Evolutionary conservation across 2,113 vertebrate genomes (phyloP).

Genomic region (Raphicerus campestris): DNA sequence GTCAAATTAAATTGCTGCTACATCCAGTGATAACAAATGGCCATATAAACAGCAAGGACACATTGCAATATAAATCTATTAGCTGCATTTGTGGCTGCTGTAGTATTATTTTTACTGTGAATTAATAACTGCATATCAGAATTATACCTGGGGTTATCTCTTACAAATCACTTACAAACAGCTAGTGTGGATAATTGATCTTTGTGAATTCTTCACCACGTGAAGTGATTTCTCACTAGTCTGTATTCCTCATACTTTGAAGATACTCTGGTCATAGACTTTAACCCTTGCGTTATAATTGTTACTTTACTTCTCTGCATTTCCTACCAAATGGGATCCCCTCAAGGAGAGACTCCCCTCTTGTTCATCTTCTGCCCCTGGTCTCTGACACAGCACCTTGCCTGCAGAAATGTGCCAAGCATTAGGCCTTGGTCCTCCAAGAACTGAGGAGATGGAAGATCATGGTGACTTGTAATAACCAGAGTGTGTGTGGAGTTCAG

Average conservation of each 20-base stretch:
- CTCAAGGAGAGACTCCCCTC: not conserved
- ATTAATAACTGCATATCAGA: not conserved
- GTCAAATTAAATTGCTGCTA: not conserved
- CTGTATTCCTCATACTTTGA: not conserved
- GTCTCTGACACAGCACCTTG: not conserved
- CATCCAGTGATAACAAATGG: not conserved
- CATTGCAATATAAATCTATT: not conserved
- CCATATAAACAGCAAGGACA: not conserved
- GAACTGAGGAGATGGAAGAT: not conserved
- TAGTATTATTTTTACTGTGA: not conserved
- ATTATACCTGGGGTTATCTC: not conserved
- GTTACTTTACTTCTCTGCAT: not conserved
- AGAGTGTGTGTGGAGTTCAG: not conserved
- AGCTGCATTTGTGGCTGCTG: not conserved
- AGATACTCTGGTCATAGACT: not conserved
- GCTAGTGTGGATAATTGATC: not conserved
- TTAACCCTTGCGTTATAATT: not conserved
- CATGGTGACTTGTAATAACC: not conserved
- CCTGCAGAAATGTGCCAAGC: not conserved
- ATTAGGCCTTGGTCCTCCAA: not conserved
- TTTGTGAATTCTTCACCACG: not conserved
- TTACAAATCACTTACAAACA: not conserved
- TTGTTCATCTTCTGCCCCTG: not conserved
- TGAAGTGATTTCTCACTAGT: not conserved
- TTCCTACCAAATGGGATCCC: not conserved